Percentiles rank a stretch among this genome's conserved stretches.
phyloP scores from a whole-genome alignment of 2,113 vertebrate species.

The Cranoglanis bouderius region DNA sequence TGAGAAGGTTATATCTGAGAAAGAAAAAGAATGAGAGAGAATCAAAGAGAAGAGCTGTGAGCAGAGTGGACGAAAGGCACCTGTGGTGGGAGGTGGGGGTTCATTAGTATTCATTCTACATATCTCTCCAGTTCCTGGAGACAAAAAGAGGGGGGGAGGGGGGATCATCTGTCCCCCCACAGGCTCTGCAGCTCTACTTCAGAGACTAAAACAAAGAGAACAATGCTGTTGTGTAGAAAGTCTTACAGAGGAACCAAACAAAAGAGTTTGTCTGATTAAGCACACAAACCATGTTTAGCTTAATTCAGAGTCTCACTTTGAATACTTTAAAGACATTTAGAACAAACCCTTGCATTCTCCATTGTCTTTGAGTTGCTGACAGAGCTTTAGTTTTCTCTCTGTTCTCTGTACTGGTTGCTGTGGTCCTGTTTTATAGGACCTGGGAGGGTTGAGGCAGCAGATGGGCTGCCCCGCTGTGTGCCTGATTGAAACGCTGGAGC shows the following conservation, averaged over 20 bases:
- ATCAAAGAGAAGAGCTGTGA: constrained; percentile 22
- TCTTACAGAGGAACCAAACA: not conserved
- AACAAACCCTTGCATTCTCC: not conserved
- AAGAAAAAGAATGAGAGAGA: constrained; percentile 12
- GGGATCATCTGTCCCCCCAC: constrained; percentile 21
- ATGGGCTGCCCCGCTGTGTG: constrained; percentile 92
- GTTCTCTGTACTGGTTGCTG: constrained; percentile 8
- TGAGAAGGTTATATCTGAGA: constrained; percentile 30
- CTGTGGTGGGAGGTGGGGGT: constrained; percentile 52
- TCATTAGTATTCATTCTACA: constrained; percentile 57
- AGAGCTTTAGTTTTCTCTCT: not conserved
- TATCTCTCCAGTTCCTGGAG: constrained; percentile 38
- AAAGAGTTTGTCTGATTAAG: not conserved
- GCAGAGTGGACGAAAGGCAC: constrained; percentile 49
- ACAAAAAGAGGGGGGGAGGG: constrained; percentile 28
- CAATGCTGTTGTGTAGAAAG: not conserved
- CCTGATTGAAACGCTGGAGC: constrained; percentile 92
- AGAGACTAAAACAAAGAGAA: constrained; percentile 35
- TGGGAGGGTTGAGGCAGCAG: constrained; percentile 87
- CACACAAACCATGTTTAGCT: not conserved
- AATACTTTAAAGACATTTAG: not conserved
- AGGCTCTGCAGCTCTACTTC: constrained; percentile 23
- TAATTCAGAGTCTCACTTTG: not conserved
- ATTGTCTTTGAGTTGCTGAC: constrained; percentile 8
- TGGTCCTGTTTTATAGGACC: constrained; percentile 68